Evolutionary conservation across 1,140 invertebrate genomes (phyloP), one percentile per base, ranked within the genome.

Genomic region (Tetraneura akinire): DNA sequence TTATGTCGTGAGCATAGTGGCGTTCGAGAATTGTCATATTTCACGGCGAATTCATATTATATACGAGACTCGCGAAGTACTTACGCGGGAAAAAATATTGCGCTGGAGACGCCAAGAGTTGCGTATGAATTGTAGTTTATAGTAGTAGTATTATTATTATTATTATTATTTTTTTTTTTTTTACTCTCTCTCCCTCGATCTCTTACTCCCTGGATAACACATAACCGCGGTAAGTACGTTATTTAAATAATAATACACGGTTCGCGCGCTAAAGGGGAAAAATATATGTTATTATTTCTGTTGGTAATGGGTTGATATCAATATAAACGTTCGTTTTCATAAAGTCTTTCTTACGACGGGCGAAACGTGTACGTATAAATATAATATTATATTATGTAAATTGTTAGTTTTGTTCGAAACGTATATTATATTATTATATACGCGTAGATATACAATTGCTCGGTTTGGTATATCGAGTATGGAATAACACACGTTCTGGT

Each of bases 171-270:
- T 37, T 37, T 3, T 37, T 37, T 37, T 37, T 37, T 37, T 66
- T 42, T 66, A n/a, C n/a, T n/a, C n/a, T n/a, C n/a, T n/a, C n/a
- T n/a, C n/a, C n/a, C n/a, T n/a, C n/a, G n/a, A n/a, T n/a, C n/a
- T n/a, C n/a, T n/a, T n/a, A n/a, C n/a, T n/a, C n/a, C n/a, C n/a
- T 37, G 18, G 32, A 29, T 66, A 21, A 42, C 32, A 42, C 62
- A 21, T 21, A 66, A 37, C 18, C 14, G 18, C 8, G 21, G n/a
- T 37, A 37, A 5, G n/a, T 68, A 68, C 21, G 64, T 68, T 45
- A 21, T 68, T 42, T 68, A 68, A 68, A 68, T 45, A 68, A 68
- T 45, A 68, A 68, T 45, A 45, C n/a, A 68, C 45, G 1, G 60
- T 42, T 66, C n/a, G 4, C n/a, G 4, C n/a, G 21, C 32, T 8